Base-by-base conservation (phyloP, 1,140 invertebrate species). In the Ips typographus region DNA sequence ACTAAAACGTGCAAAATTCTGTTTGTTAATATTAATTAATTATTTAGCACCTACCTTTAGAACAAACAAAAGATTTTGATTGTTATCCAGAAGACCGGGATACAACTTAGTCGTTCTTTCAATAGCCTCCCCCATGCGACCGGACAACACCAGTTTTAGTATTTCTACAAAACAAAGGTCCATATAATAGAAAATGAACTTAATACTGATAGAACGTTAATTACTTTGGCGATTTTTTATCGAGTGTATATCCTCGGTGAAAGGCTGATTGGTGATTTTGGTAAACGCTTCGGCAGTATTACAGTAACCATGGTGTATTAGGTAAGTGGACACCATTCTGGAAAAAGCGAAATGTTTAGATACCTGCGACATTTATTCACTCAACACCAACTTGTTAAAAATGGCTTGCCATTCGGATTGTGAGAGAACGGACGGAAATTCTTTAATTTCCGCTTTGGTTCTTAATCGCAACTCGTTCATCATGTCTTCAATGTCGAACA, bases 401-500 rank as follows among this genome's bases (percentile, higher is more conserved):
- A 94, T 89, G 74, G 90, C 87, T 82, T 96, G 93, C 91, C 94
- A 96, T 82, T 97, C 92, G 49, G 93, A 92, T 82, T 93, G 92
- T 55, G 87, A 89, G 76, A 94, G 92, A 72, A 90, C 90, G 70
- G 95, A 89, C 68, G 91, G 93, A 83, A 93, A 95, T 80, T 92
- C 89, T 78, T 94, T 89, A 77, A 98, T 95, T 73, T 92, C 90
- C 73, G 88, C 82, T 75, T 89, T 87, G 43, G 93, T 95, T 76
- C 91, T 86, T 61, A 90, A 88, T 72, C 91, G 85, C 77, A 96
- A 86, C 82, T 98, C 95, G 78, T 91, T 88, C 85, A 98, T 93
- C 90, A 98, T 97, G 77, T 97, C 94, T 80, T 96, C 92, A 75
- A 99, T 97, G 84, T 99, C 95, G 84, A 97, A 99, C 70, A 96